These are phyloP conservation scores for Apteryx owenii DNA, from an alignment of 2,113 vertebrate genomes.

Conservation along the genomic window DNA sequence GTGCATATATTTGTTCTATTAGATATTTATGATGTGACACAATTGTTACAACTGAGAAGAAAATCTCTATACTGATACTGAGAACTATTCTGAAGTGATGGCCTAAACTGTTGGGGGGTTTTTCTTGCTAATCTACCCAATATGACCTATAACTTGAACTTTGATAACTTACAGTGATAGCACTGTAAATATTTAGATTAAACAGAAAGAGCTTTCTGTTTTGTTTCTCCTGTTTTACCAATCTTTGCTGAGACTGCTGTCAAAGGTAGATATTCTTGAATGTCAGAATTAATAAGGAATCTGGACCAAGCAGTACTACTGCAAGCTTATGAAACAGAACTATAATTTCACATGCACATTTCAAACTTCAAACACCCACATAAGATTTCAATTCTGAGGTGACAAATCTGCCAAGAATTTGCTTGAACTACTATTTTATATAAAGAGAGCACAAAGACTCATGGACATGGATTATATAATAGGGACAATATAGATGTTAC, in stretches of 20 bases:
- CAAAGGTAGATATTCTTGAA: not conserved
- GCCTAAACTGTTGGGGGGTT: not conserved
- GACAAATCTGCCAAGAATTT: not conserved
- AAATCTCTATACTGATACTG: not conserved
- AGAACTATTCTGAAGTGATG: not conserved
- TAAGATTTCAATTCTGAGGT: not conserved
- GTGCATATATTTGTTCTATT: not conserved
- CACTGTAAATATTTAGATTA: not conserved
- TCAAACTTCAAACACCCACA: not conserved
- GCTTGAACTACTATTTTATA: not conserved
- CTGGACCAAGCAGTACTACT: not conserved
- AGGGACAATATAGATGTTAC: not conserved
- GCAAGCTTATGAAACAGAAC: not conserved
- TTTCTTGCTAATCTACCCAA: not conserved
- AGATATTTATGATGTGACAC: not conserved
- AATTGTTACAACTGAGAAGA: not conserved
- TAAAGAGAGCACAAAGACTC: not conserved
- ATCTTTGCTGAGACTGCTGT: not conserved
- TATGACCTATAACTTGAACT: not conserved
- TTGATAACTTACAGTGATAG: not conserved
- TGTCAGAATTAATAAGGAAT: not conserved
- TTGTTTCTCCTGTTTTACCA: not conserved
- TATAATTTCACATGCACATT: not conserved
- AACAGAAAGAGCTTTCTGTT: not conserved
- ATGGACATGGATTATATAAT: not conserved